Evolutionary conservation across 2,797 vertebrate species (phyloP).

Genomic region (Argyrosomus regius): DNA sequence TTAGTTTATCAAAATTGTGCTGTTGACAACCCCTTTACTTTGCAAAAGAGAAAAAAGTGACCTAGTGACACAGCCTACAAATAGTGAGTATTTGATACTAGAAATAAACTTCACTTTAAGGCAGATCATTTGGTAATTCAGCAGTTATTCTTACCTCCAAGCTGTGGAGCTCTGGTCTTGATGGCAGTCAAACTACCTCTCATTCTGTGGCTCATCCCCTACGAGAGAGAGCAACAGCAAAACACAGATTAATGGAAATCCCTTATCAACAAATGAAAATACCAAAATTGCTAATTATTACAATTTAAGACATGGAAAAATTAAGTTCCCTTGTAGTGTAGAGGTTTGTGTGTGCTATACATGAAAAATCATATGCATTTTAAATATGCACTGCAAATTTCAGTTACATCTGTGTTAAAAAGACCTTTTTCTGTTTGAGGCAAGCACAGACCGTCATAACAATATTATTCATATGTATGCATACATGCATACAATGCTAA

Average conservation of each 20-base stretch:
- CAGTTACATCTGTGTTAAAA: background rate
- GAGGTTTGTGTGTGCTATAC: background rate
- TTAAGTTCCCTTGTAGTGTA: background rate
- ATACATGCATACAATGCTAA: too few species aligned
- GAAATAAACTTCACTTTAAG: background rate
- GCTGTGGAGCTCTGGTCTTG: slow-evolving; percentile 93
- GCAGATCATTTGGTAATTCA: background rate
- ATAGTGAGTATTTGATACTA: background rate
- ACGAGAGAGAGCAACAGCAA: slow-evolving; percentile 10
- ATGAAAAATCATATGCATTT: background rate
- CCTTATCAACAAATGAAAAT: background rate
- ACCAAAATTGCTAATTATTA: background rate
- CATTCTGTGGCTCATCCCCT: slow-evolving; percentile 96
- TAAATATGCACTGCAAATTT: background rate
- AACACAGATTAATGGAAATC: slow-evolving; percentile 10
- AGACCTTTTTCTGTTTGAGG: background rate
- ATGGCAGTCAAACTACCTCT: slow-evolving; percentile 94
- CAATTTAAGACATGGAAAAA: background rate
- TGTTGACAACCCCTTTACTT: background rate
- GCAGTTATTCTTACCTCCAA: slow-evolving; percentile 89
- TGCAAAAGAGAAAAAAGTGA: background rate
- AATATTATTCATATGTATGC: background rate
- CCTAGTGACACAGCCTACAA: background rate
- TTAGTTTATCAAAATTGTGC: background rate
- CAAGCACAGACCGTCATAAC: background rate